These are phyloP conservation scores for Microctonus brassicae DNA, from an alignment of 2,888 invertebrate genomes.

Conservation along the genomic window DNA sequence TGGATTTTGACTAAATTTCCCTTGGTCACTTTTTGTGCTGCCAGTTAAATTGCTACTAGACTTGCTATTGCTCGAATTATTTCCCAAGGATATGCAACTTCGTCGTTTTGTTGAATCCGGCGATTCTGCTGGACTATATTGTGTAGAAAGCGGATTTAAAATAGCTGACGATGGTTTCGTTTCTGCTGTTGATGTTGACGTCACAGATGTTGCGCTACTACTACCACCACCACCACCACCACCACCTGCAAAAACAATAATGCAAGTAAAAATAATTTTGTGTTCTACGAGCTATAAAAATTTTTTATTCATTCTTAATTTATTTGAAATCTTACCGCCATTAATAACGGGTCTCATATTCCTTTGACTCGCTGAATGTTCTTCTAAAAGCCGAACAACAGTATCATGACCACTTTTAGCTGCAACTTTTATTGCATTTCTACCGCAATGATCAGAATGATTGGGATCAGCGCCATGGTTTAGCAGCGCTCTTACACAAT, in stretches of 20 bases:
- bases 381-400: conserved; percentile 84
- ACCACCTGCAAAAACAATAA: neutral
- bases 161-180: conserved; percentile 76
- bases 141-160: conserved; percentile 70
- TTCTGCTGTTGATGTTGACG: conserved; percentile 74
- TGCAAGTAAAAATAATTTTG: neutral
- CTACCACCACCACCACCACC: conserved; percentile 65
- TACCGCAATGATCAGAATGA: conserved; percentile 88
- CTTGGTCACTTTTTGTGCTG: conserved; percentile 75
- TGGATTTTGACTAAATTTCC: conserved; percentile 67
- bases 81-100: conserved; percentile 74
- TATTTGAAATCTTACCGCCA: conserved; percentile 54
- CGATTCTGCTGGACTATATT: conserved; percentile 69
- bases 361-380: conserved; percentile 70
- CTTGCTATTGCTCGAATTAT: conserved; percentile 84
- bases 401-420: conserved; percentile 91
- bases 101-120: conserved; percentile 71
- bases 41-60: conserved; percentile 84
- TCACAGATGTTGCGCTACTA: conserved; percentile 69
- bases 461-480: conserved; percentile 89
- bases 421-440: conserved; percentile 90
- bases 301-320: neutral
- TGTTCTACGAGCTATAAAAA: neutral
- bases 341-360: conserved; percentile 62
- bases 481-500: conserved; percentile 86